Conservation (phyloP, 1,140 invertebrate species). For the Atta colombica region DNA sequence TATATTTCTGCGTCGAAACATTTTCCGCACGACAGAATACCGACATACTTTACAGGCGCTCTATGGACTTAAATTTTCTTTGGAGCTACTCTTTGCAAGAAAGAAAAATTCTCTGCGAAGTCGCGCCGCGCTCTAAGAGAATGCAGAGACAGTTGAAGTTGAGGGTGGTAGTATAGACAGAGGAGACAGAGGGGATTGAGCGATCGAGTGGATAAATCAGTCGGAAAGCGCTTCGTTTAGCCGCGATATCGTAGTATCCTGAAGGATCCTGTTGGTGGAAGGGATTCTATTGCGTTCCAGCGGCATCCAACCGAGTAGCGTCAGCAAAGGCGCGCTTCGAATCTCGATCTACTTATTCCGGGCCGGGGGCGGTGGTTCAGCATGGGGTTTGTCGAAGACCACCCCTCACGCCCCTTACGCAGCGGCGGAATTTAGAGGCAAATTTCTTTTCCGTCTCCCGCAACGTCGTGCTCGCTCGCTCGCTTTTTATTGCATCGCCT, state of each 20-base stretch:
- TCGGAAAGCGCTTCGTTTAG: constrained; percentile 78
- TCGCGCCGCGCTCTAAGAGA: constrained; percentile 47
- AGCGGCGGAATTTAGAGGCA: constrained; percentile 75
- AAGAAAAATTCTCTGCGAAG: constrained; percentile 61
- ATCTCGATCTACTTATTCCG: constrained; percentile 77
- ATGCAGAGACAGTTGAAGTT: constrained; percentile 41
- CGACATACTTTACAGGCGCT: constrained; percentile 63
- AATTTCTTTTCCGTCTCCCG: constrained; percentile 72
- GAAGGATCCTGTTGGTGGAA: constrained; percentile 75
- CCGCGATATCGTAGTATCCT: constrained; percentile 76
- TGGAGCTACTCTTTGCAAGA: constrained; percentile 51
- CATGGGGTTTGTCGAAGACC: constrained; percentile 53
- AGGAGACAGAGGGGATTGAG: constrained; percentile 26
- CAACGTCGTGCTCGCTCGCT: constrained; percentile 45
- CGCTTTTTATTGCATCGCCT: constrained; percentile 76
- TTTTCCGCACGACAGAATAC: constrained; percentile 59
- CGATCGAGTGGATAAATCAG: constrained; percentile 75
- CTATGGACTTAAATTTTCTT: constrained; percentile 64
- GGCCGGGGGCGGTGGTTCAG: constrained; percentile 35
- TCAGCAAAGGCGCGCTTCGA: constrained; percentile 75
- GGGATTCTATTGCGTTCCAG: constrained; percentile 77
- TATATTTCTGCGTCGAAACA: constrained; percentile 63
- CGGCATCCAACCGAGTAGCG: constrained; percentile 73
- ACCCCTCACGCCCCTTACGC: constrained; percentile 59
- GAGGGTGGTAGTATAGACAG: not conserved